These are phyloP conservation scores for Madoqua kirkii DNA, from an alignment of 2,113 vertebrate genomes.

Conservation along the genomic window DNA sequence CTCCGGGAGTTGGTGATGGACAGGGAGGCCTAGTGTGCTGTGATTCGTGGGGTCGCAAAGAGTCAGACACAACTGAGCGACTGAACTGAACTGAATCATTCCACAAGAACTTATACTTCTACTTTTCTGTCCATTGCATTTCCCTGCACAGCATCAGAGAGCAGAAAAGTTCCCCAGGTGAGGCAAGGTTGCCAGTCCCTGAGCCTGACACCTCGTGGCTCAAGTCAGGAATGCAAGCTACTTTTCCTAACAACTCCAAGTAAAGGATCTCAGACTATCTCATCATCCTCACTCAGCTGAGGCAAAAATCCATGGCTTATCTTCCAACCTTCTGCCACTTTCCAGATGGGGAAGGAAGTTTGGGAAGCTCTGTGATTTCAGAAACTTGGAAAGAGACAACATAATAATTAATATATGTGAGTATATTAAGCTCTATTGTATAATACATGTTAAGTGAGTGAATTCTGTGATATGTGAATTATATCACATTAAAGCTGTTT, in stretches of 20 bases:
- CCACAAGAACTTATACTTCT: background rate
- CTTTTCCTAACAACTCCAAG: background rate
- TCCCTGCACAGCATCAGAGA: background rate
- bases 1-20: too few species aligned
- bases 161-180: background rate
- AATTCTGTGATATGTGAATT: background rate
- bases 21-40: too few species aligned
- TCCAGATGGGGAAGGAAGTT: background rate
- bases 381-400: background rate
- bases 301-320: background rate
- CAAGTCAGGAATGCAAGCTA: background rate
- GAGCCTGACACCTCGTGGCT: background rate
- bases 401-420: background rate
- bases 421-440: background rate
- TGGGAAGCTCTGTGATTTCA: background rate
- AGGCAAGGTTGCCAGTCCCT: background rate
- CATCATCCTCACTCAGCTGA: background rate
- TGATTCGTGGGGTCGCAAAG: accelerated
- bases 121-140: background rate
- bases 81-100: background rate
- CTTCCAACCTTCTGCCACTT: background rate
- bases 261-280: background rate
- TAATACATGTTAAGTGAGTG: background rate
- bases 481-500: background rate
- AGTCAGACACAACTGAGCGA: accelerated